Conservation (phyloP, 1,140 invertebrate species). For the Drosophila rufa region DNA sequence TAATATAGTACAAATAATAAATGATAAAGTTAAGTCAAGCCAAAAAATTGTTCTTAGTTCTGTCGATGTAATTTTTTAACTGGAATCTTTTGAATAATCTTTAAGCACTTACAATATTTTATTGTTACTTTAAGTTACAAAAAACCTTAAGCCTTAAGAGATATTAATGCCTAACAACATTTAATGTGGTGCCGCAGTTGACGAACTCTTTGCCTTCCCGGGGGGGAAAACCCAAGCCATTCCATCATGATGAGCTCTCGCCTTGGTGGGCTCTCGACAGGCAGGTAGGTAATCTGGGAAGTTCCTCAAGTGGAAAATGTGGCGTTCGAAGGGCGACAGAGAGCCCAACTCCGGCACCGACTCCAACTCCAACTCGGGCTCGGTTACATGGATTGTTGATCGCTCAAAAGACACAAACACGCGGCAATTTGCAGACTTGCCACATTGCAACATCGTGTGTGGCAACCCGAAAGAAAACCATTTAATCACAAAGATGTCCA, state of each 20-base stretch:
- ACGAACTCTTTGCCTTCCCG: background rate
- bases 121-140: too few species aligned
- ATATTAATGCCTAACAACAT: background rate
- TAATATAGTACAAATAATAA: too few species aligned
- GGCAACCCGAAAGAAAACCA: constrained; percentile 42
- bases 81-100: too few species aligned
- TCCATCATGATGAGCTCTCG: background rate
- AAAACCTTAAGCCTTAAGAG: too few species aligned
- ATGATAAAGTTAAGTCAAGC: too few species aligned
- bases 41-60: too few species aligned
- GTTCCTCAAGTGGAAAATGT: constrained; percentile 35
- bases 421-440: constrained; percentile 33
- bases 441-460: constrained; percentile 58
- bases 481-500: constrained; percentile 25
- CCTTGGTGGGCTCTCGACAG: background rate
- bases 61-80: too few species aligned
- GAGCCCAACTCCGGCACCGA: background rate
- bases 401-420: constrained; percentile 20
- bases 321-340: constrained; percentile 39
- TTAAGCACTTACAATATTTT: too few species aligned
- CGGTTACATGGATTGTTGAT: constrained; percentile 56
- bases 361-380: constrained; percentile 8
- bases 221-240: background rate
- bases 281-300: constrained; percentile 23
- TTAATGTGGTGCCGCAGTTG: constrained; percentile 3